Evolutionary conservation across 2,888 invertebrate species (phyloP).

Genomic region (Ophonus ardosiacus): DNA sequence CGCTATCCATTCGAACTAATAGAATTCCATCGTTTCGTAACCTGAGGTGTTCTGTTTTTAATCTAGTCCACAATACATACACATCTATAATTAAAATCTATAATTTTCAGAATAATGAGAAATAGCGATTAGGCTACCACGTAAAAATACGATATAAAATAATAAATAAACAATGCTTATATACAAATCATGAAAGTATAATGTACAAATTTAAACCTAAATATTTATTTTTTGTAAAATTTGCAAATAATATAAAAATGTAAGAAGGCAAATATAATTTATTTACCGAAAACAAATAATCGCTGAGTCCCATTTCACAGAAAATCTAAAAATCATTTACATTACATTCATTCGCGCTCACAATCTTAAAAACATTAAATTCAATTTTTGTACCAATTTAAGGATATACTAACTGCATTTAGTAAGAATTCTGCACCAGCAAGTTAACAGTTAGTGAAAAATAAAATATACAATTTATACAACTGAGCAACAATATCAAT

Average conservation of each 20-base stretch:
- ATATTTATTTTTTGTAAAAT: constrained; percentile 1
- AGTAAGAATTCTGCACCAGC: constrained; percentile 37
- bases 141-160: constrained; percentile 19
- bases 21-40: constrained; percentile 24
- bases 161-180: constrained; percentile 11
- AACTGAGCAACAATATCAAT: constrained; percentile 20
- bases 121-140: constrained; percentile 3
- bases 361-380: constrained; percentile 32
- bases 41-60: constrained; percentile 37
- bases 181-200: constrained; percentile 29
- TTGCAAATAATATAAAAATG: not conserved
- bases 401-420: constrained; percentile 42
- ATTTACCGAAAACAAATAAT: not conserved
- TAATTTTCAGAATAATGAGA: constrained; percentile 20
- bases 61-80: constrained; percentile 38
- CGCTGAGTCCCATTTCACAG: constrained; percentile 33
- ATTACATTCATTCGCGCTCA: not conserved
- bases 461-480: constrained; percentile 32
- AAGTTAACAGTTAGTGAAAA: constrained; percentile 20
- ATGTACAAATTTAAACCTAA: constrained; percentile 20
- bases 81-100: constrained; percentile 31
- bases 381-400: constrained; percentile 45
- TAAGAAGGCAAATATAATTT: not conserved
- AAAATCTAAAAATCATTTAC: constrained; percentile 5
- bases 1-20: constrained; percentile 11